Evolutionary conservation across 1,140 invertebrate species (phyloP).

Genomic region (Scaptodrosophila lebanonensis): DNA sequence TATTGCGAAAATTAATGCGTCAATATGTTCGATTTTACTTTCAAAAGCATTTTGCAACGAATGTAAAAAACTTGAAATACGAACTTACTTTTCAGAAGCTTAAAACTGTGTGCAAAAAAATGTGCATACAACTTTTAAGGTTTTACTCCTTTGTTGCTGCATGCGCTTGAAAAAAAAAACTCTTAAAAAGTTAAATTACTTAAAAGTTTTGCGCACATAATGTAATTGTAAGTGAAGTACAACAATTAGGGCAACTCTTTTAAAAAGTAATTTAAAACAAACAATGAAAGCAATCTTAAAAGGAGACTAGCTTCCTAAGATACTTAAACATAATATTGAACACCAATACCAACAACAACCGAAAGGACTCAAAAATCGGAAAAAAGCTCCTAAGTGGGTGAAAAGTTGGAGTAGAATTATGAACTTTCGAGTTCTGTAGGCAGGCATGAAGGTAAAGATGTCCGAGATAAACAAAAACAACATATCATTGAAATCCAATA

Average conservation of each 20-base stretch:
- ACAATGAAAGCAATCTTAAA: conserved; percentile 25
- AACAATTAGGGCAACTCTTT: conserved; percentile 39
- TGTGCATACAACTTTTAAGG: conserved; percentile 17
- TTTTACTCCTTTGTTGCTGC: conserved; percentile 7
- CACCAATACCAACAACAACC: no score
- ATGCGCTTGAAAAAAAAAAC: conserved; percentile 28
- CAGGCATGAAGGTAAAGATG: neutral
- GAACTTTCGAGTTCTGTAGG: no score
- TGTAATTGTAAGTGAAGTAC: conserved; percentile 38
- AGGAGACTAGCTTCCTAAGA: no score
- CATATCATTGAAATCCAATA: conserved; percentile 64
- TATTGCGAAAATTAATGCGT: no score
- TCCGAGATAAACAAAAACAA: conserved; percentile 1
- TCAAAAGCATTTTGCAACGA: no score
- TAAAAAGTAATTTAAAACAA: conserved; percentile 5
- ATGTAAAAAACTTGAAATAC: no score
- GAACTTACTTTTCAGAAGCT: no score
- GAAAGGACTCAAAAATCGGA: conserved; percentile 7
- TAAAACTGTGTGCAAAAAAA: no score
- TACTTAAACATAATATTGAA: no score
- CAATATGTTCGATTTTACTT: no score
- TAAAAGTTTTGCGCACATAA: conserved; percentile 49
- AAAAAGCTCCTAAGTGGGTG: no score
- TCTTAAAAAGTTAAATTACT: conserved; percentile 66
- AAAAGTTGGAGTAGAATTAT: no score